Conservation (phyloP, 1,140 invertebrate genomes). For the Ostrea denselamellosa region DNA sequence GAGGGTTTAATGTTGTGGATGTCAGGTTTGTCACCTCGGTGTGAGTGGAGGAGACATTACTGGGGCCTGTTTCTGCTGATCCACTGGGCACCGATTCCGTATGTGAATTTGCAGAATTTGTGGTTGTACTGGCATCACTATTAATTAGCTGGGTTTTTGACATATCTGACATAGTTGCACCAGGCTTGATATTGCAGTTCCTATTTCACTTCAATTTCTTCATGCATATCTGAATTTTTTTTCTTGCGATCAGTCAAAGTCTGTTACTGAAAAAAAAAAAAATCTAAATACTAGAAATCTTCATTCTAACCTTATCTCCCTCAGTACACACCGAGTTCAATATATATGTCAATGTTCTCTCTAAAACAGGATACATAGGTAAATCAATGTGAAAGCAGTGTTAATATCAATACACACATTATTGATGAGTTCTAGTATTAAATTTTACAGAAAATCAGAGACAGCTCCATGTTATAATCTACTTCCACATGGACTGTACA, state of each 20-base stretch:
- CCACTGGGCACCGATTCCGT: not conserved
- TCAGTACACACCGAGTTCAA: no score
- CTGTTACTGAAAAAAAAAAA: not conserved
- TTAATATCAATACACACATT: no score
- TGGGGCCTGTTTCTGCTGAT: not conserved
- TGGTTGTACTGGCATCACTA: constrained; percentile 2
- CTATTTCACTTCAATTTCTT: not conserved
- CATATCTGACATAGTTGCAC: constrained; percentile 2
- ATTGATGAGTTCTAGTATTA: no score
- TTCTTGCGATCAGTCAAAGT: not conserved
- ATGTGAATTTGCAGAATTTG: not conserved
- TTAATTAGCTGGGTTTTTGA: constrained; percentile 1
- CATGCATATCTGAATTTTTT: not conserved
- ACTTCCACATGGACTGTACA: no score
- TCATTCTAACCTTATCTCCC: no score
- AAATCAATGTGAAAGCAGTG: no score
- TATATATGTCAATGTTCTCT: no score
- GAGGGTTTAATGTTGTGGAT: not conserved
- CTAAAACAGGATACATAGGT: no score
- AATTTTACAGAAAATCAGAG: no score
- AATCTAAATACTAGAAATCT: not conserved
- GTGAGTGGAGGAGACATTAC: constrained; percentile 7
- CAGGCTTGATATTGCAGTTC: not conserved
- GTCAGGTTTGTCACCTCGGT: constrained; percentile 5
- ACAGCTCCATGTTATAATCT: no score